Evolutionary conservation across 2,888 invertebrate species (phyloP).

Genomic region (Pharmacophagus antenor): DNA sequence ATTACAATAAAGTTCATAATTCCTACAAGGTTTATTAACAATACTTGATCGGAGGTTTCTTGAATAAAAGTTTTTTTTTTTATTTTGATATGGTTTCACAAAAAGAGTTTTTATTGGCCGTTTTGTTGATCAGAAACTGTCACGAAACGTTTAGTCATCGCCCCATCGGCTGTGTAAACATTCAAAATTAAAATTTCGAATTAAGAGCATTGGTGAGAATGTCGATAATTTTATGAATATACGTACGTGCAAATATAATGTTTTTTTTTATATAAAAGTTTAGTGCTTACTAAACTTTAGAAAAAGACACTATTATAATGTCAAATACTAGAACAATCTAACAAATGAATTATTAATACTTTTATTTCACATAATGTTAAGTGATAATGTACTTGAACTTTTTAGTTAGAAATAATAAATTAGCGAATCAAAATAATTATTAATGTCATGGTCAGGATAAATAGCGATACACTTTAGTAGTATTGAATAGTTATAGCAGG

Average conservation of each 20-base stretch:
- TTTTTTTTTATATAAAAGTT: too few relatives aligned
- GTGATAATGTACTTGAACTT: too few relatives aligned
- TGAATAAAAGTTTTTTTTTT: slow-evolving; percentile 51
- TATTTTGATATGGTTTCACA: slow-evolving; percentile 62
- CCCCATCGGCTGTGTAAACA: slow-evolving; percentile 69
- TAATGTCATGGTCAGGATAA: too few relatives aligned
- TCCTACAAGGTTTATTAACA: slow-evolving; percentile 12
- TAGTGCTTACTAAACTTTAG: too few relatives aligned
- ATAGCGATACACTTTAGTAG: too few relatives aligned
- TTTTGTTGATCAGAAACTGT: slow-evolving; percentile 71
- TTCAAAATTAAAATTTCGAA: slow-evolving; percentile 41
- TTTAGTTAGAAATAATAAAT: too few relatives aligned
- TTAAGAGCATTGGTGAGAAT: slow-evolving; percentile 28
- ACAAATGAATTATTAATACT: too few relatives aligned
- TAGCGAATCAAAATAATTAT: too few relatives aligned
- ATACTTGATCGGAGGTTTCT: slow-evolving; percentile 42
- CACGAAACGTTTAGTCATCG: slow-evolving; percentile 65
- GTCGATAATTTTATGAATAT: slow-evolving; percentile 10
- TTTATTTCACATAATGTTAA: too few relatives aligned
- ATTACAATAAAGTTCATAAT: slow-evolving; percentile 35
- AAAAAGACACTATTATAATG: too few relatives aligned
- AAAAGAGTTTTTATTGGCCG: slow-evolving; percentile 70
- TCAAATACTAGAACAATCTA: too few relatives aligned
- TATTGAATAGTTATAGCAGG: too few relatives aligned
- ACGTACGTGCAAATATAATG: background rate